Evolutionary conservation across 30 jellyfish, hydroid and myxozoan species (phyloP), one percentile per base, ranked within the genome.

Genomic region (Pelagia noctiluca): DNA sequence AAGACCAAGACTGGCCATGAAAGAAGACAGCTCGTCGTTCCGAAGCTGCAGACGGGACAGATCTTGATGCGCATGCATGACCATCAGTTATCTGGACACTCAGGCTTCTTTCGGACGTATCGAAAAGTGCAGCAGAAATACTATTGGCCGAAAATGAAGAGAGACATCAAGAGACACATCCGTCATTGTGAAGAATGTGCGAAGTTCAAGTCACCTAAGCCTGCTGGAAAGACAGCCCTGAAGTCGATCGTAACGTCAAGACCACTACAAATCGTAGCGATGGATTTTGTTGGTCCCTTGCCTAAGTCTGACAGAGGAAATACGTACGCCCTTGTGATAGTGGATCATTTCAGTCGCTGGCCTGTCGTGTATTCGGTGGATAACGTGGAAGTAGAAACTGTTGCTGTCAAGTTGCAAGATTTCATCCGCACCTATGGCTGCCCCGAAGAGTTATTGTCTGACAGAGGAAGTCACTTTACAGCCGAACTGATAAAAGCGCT

Each of bases 201-300:
- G 1, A 75, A 75, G 79, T 64, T 50, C 26, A 83, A 68, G n/a
- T n/a, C 80, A 10, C 89, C 88, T 35, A 35, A 52, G 25, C 67
- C 42, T 24, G 8, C 26, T 23, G 52, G 16, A 37, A 83, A 46
- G 71, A 70, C 57, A 2, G 88, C 93, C 18, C 13, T 83, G 23
- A 37, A 31, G 22, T 70, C 88, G 25, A 72, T 83, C 35, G 30
- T 25, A 34, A 57, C 37, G 30, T 23, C 21, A 1, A 80, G 34
- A 50, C 80, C 93, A 28, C 68, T 83, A 26, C 80, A 50, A 32
- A 64, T 72, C 7, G 93, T 71, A n/a, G n/a, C 75, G 80, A 80
- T 83, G 13, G 93, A 83, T 42, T 34, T 83, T 32, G 85, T 83
- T 12, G 93, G 93, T n/a, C 93, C 93, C 4, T 61, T 83, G 35